Base-by-base conservation (phyloP, 1,140 invertebrate genomes). In the Belonocnema kinseyi region DNA sequence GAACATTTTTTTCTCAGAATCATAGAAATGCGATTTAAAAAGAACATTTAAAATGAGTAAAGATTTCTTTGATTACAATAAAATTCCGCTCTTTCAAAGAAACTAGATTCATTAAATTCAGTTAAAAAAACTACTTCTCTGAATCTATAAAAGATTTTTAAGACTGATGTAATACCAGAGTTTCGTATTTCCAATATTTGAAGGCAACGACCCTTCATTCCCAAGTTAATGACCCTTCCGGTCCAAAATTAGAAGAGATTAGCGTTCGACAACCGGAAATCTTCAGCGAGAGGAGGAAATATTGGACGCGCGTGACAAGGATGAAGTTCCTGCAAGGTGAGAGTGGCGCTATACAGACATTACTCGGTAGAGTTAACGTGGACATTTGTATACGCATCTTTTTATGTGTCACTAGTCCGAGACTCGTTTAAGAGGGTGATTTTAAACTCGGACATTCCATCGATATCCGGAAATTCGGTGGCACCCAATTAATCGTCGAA, bases 371-470 rank as follows among this genome's bases (percentile, higher is more conserved):
- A 77, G 21, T 51, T 71, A 61, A 76, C 14, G 17, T 70, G 50
- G 76, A 74, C 66, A 77, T 80, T 80, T 77, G 73, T 80, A 77
- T 61, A 80, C 61, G 26, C 61, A 66, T 66, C 61, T 66, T 33
- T 66, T 66, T 16, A 66, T 40, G 61, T 66, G 61, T 66, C 61
- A 7, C 61, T 66, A 66, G 61, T 66, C 61, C 40, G 26, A n/a
- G 46, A 66, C 40, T 66, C 61, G 40, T 66, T 66, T 21, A 40
- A 66, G 33, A 46, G 61, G 61, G 61, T 66, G 61, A 66, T 66
- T 66, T 40, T 40, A 66, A 33, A 66, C 61, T 46, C 61, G 61
- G 26, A 66, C 61, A 66, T 66, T 66, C 61, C 61, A 66, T 66
- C 61, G 61, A 40, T 33, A 66, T 46, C 40, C 40, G 40, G 40